Evolutionary conservation across 2,888 invertebrate genomes (phyloP).

Genomic region (Drosophila lutescens): DNA sequence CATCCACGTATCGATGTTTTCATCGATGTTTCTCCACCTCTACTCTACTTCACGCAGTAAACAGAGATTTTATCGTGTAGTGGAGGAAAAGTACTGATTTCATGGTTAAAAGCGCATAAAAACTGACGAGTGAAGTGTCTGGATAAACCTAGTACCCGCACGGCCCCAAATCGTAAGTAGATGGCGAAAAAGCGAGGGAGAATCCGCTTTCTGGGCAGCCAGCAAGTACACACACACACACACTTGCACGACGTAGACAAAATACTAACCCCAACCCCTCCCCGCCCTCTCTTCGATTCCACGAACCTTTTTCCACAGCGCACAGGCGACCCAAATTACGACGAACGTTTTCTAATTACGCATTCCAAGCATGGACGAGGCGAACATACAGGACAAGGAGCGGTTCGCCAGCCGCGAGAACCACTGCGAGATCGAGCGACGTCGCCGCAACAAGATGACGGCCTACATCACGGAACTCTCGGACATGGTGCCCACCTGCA

Average conservation of each 20-base stretch:
- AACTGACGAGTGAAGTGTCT: conserved; percentile 9
- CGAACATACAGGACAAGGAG: conserved; percentile 97
- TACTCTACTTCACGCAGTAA: conserved; percentile 56
- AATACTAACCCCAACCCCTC: conserved; percentile 65
- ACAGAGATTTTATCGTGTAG: conserved; percentile 74
- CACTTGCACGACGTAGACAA: conserved; percentile 67
- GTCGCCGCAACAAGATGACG: conserved; percentile 99
- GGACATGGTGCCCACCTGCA: conserved; percentile 99
- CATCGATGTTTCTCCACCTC: too few relatives aligned
- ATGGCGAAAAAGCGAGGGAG: not conserved
- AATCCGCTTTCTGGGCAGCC: not conserved
- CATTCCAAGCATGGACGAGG: conserved; percentile 90
- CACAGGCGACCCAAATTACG: conserved; percentile 73
- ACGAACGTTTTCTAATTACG: conserved; percentile 62
- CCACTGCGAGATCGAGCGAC: conserved; percentile 99
- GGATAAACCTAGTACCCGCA: conserved; percentile 9
- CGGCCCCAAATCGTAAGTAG: conserved; percentile 22
- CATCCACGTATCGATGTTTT: too few relatives aligned
- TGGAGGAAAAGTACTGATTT: conserved; percentile 53
- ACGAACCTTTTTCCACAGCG: conserved; percentile 47
- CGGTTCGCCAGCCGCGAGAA: conserved; percentile 98
- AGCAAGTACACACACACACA: conserved; percentile 21
- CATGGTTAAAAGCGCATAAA: conserved; percentile 29
- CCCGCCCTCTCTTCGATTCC: conserved; percentile 25
- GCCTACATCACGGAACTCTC: conserved; percentile 99